Base-by-base conservation (phyloP, 2,113 vertebrate genomes). In the Syngnathus floridae region DNA sequence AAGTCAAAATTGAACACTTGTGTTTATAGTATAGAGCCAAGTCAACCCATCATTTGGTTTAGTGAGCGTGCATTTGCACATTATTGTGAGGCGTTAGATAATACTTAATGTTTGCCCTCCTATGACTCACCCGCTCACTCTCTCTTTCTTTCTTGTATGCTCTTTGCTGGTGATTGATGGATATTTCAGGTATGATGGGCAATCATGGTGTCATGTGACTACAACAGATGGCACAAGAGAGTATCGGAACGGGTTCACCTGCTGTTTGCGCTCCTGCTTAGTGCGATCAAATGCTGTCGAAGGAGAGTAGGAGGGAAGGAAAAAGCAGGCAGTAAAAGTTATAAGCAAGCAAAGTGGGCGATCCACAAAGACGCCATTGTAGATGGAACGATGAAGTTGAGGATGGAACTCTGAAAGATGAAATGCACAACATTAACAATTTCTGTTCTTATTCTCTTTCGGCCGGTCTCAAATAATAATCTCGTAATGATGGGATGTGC, bases 151-250 rank as follows among this genome's bases (percentile, higher is more conserved):
- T 22, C 60, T 12, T 11, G 37, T n/a, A 57, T 75, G 69, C 81
- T 84, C 72, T 71, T 84, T 83, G 79, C 71, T 49, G 2, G 0
- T 94, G 94, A 96, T 94, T 95, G 94, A 98, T 96, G 90, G 92
- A 93, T 93, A 92, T 92, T 91, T 95, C 93, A 93, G 93, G 93
- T 93, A 90, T 93, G 93, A 93, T 90, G 88, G 90, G 92, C 91
- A 92, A 91, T 88, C 90, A 92, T 90, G 85, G 92, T 86, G 90
- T 91, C 92, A 89, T 82, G 90, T 92, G 92, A 93, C 86, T 84
- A 77, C 84, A 84, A 93, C 95, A 96, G 95, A 94, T 95, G 95
- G 94, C 87, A 89, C 87, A 81, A 85, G 86, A 82, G 88, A 90
- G 89, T 88, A 88, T 90, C 88, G 84, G 90, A 87, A 84, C 80